Percentiles rank a stretch among this genome's conserved stretches.
Evolutionary conservation across 2,113 vertebrate species (phyloP).

Genomic region (Melospiza melodia): DNA sequence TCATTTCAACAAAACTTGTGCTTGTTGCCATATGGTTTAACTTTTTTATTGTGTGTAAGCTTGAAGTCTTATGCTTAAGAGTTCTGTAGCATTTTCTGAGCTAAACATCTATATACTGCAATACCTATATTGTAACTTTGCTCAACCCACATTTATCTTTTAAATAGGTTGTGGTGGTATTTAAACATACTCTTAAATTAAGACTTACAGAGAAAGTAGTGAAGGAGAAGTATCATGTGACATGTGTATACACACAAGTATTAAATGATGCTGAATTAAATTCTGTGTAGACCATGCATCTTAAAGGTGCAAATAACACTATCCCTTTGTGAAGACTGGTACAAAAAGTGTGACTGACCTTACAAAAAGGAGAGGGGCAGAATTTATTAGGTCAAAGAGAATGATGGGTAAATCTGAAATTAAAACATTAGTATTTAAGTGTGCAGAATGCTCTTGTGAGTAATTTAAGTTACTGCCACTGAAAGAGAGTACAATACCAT

Average conservation of each 20-base stretch:
- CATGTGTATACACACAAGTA: not conserved
- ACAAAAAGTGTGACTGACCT: not conserved
- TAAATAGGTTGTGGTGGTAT: not conserved
- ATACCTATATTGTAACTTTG: not conserved
- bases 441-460: not conserved
- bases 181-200: not conserved
- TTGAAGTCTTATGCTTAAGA: constrained; percentile 49
- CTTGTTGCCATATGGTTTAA: constrained; percentile 61
- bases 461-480: not conserved
- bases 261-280: not conserved
- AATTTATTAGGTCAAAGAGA: not conserved
- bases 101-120: constrained; percentile 38
- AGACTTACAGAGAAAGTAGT: not conserved
- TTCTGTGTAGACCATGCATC: not conserved
- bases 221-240: not conserved
- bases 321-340: not conserved
- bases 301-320: not conserved
- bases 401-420: not conserved
- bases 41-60: constrained; percentile 60
- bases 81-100: constrained; percentile 47
- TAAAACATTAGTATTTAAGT: not conserved
- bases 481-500: not conserved
- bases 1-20: constrained; percentile 63
- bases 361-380: not conserved
- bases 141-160: not conserved